These are phyloP conservation scores for Diarsia dahlii DNA, from an alignment of 2,888 invertebrate genomes.

Conservation along the genomic window DNA sequence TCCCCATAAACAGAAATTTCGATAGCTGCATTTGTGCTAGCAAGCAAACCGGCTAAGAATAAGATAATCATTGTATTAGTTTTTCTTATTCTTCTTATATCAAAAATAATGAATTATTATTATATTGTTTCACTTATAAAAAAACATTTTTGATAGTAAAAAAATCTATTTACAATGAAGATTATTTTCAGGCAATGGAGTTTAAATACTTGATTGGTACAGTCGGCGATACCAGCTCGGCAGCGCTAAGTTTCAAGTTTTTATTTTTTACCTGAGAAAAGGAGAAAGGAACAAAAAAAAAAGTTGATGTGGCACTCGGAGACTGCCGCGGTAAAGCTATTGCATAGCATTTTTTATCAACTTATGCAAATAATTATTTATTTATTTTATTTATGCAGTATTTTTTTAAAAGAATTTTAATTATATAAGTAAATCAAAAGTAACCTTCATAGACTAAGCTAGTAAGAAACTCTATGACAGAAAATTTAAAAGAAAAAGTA, in stretches of 20 bases:
- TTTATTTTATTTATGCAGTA: too few species aligned
- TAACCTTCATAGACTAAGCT: too few species aligned
- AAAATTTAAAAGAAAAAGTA: too few species aligned
- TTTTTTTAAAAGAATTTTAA: too few species aligned
- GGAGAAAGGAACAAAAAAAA: not conserved
- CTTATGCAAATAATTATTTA: too few species aligned
- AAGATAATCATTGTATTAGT: constrained; percentile 1
- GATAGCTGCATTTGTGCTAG: not conserved
- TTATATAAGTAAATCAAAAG: too few species aligned
- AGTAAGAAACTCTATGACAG: too few species aligned
- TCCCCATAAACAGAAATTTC: constrained; percentile 61
- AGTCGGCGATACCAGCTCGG: not conserved
- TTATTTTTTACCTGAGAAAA: not conserved
- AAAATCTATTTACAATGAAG: not conserved
- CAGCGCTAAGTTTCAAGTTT: not conserved
- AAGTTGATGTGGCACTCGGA: too few species aligned
- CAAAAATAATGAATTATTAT: not conserved
- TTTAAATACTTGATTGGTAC: constrained; percentile 27
- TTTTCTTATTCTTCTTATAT: not conserved
- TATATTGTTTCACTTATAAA: not conserved
- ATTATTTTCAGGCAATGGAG: not conserved
- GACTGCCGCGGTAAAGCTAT: too few species aligned
- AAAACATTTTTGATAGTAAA: not conserved
- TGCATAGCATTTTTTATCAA: too few species aligned
- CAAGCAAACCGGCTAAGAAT: not conserved